Evolutionary conservation across 2,797 vertebrate species (phyloP).

Genomic region (Florisuga fusca): DNA sequence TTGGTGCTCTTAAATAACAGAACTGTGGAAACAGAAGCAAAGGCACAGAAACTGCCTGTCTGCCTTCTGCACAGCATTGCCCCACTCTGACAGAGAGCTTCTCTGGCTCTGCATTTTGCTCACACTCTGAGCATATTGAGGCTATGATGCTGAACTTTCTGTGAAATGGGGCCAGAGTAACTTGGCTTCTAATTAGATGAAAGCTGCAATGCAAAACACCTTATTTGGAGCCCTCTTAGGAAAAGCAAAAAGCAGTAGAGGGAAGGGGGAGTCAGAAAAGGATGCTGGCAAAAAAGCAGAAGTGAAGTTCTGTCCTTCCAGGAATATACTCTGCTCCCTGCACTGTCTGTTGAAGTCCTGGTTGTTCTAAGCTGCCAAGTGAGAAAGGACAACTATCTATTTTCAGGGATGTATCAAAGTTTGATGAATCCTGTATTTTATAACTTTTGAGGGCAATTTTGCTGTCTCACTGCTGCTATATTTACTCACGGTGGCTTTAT

Average conservation of each 20-base stretch:
- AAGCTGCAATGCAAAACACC: neutral
- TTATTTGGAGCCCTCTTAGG: neutral
- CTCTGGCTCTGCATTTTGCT: neutral
- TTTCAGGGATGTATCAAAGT: slow-evolving; percentile 6
- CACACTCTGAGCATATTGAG: neutral
- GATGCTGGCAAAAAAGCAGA: neutral
- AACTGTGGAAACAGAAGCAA: neutral
- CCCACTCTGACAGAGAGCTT: neutral
- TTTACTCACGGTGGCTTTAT: slow-evolving; percentile 31
- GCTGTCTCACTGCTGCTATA: neutral
- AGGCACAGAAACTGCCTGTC: neutral
- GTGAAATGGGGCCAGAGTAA: neutral
- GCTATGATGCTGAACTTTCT: neutral
- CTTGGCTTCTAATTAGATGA: neutral
- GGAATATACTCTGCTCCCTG: neutral
- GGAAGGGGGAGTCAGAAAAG: neutral
- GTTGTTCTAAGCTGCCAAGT: neutral
- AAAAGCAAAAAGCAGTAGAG: neutral
- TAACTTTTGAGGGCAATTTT: slow-evolving; percentile 21
- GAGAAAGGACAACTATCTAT: neutral
- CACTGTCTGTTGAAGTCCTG: neutral
- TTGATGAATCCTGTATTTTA: slow-evolving; percentile 17
- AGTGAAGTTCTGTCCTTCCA: neutral
- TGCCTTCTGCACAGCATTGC: neutral
- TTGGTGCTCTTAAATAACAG: neutral